Conservation (phyloP, 2,797 vertebrate species). For the Intellagama lesueurii region DNA sequence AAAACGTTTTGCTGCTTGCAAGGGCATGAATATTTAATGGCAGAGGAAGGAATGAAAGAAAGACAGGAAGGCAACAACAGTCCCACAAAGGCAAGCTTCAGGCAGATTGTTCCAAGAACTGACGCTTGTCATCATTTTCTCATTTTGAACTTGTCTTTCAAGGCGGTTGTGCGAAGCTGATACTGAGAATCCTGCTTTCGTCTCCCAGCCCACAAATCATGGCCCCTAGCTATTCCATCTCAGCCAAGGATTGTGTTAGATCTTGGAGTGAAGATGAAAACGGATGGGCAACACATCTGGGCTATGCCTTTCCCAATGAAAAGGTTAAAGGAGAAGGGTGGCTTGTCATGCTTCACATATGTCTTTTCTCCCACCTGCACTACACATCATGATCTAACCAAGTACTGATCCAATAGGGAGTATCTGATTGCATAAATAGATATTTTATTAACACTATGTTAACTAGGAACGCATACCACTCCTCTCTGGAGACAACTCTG, state of each 20-base stretch:
- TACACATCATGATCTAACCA: neutral
- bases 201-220: neutral
- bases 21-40: constrained; percentile 80
- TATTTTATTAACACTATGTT: neutral
- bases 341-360: neutral
- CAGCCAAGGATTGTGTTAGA: neutral
- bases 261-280: neutral
- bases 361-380: neutral
- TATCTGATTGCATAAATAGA: neutral
- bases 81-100: constrained; percentile 46
- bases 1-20: constrained; percentile 66
- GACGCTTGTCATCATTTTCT: constrained; percentile 45
- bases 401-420: neutral
- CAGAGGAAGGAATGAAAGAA: constrained; percentile 70
- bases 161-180: constrained; percentile 39
- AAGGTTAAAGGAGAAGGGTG: neutral
- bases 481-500: neutral
- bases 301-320: no score
- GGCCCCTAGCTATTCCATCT: neutral
- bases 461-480: neutral
- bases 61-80: constrained; percentile 47
- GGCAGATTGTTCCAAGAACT: constrained; percentile 33
- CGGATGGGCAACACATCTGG: neutral
- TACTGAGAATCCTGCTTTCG: constrained; percentile 21
- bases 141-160: constrained; percentile 49